Evolutionary conservation across 2,888 invertebrate genomes (phyloP).

Genomic region (Melanostoma scalare): DNA sequence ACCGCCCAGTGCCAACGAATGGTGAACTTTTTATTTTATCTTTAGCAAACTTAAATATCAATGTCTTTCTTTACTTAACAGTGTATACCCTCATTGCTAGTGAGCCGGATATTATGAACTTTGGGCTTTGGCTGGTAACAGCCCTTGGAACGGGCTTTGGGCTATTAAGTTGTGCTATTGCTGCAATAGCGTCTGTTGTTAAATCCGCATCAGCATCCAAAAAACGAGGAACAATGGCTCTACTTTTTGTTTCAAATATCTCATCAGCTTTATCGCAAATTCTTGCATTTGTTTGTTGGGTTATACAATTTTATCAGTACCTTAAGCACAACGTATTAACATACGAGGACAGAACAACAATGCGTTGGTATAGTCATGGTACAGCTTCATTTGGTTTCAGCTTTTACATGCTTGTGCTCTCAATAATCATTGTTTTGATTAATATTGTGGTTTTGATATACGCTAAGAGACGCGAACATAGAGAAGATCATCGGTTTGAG

Average conservation of each 20-base stretch:
- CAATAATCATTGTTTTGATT: conserved; percentile 79
- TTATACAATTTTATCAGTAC: conserved; percentile 91
- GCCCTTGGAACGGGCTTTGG: conserved; percentile 81
- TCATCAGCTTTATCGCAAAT: conserved; percentile 88
- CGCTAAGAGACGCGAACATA: conserved; percentile 78
- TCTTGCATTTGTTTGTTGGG: conserved; percentile 90
- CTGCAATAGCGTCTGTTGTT: conserved; percentile 81
- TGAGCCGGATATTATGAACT: conserved; percentile 80
- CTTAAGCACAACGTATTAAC: conserved; percentile 92
- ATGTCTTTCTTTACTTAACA: conserved; percentile 62
- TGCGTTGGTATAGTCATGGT: conserved; percentile 92
- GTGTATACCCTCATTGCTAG: conserved; percentile 79
- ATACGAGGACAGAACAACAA: conserved; percentile 87
- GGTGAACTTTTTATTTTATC: conserved; percentile 83
- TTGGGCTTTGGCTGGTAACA: conserved; percentile 81
- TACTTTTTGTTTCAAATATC: conserved; percentile 80
- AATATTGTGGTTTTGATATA: conserved; percentile 79
- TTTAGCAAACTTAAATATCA: neutral
- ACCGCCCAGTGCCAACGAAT: conserved; percentile 89
- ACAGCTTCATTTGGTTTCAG: conserved; percentile 92
- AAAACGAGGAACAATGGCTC: conserved; percentile 79
- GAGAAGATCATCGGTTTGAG: conserved; percentile 78
- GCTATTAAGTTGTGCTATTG: conserved; percentile 79
- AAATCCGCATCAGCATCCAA: conserved; percentile 81
- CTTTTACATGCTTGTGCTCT: conserved; percentile 85